Evolutionary conservation across 2,113 vertebrate species (phyloP).

Genomic region (Amphiprion percula): DNA sequence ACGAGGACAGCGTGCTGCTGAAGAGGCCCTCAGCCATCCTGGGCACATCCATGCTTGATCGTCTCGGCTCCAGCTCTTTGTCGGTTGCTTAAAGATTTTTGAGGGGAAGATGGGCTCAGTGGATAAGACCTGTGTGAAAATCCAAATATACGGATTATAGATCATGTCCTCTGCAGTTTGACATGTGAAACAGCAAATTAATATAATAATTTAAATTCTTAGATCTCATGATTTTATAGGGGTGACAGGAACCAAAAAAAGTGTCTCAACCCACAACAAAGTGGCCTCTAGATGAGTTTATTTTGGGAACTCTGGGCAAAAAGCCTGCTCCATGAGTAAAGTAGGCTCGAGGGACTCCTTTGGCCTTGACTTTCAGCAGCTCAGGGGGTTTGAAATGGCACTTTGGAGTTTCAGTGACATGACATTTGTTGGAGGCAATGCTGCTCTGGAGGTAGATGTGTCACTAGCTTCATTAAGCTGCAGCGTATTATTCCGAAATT

Average conservation of each 20-base stretch:
- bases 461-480: constrained; percentile 32
- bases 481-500: constrained; percentile 13
- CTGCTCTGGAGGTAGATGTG: constrained; percentile 16
- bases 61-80: constrained; percentile 77
- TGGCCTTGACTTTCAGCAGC: constrained; percentile 21
- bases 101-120: constrained; percentile 37
- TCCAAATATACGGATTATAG: constrained; percentile 53
- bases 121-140: constrained; percentile 59
- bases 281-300: constrained; percentile 29
- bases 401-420: constrained; percentile 31
- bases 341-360: constrained; percentile 20
- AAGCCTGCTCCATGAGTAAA: constrained; percentile 22
- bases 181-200: constrained; percentile 15
- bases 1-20: constrained; percentile 86
- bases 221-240: constrained; percentile 4
- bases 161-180: background rate
- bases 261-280: constrained; percentile 16
- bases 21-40: constrained; percentile 85
- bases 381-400: constrained; percentile 13
- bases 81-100: constrained; percentile 44
- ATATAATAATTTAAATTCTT: background rate
- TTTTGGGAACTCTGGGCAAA: constrained; percentile 24
- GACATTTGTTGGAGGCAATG: constrained; percentile 22
- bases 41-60: constrained; percentile 81
- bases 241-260: constrained; percentile 6